phyloP scores from a whole-genome alignment of 2,888 invertebrate species.

The Nasonia oneida region DNA sequence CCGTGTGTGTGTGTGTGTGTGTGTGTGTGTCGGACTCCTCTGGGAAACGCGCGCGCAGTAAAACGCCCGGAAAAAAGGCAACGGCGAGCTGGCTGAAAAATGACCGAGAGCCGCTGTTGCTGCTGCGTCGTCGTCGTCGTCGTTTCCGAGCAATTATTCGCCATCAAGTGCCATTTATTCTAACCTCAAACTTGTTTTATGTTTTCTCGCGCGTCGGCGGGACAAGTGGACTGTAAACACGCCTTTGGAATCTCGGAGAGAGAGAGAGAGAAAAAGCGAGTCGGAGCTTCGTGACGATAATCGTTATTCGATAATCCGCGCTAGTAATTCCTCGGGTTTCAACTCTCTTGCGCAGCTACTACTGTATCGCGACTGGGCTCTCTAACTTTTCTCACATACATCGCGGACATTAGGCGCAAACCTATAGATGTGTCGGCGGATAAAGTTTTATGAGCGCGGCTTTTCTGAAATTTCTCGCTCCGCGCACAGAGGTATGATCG shows the following conservation, averaged over 20 bases:
- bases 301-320: slow-evolving; percentile 57
- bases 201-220: background rate
- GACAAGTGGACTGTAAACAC: slow-evolving; percentile 22
- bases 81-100: slow-evolving; percentile 32
- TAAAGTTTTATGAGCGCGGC: slow-evolving; percentile 36
- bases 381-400: slow-evolving; percentile 34
- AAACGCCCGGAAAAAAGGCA: background rate
- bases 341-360: background rate
- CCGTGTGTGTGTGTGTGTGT: background rate
- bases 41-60: background rate
- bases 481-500: background rate
- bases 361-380: background rate
- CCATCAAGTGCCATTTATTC: slow-evolving; percentile 45
- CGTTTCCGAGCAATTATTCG: slow-evolving; percentile 43
- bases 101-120: background rate
- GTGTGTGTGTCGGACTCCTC: background rate
- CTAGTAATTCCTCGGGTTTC: slow-evolving; percentile 31
- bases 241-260: background rate
- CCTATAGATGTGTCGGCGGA: background rate
- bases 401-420: slow-evolving; percentile 6
- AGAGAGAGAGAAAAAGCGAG: background rate
- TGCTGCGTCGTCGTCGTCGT: background rate
- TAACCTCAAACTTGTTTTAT: slow-evolving; percentile 24
- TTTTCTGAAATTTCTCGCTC: background rate
- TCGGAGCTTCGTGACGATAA: slow-evolving; percentile 42